Evolutionary conservation across 2,888 invertebrate species (phyloP), one percentile per base, ranked within the genome.

Genomic region (Drosophila gaucha): DNA sequence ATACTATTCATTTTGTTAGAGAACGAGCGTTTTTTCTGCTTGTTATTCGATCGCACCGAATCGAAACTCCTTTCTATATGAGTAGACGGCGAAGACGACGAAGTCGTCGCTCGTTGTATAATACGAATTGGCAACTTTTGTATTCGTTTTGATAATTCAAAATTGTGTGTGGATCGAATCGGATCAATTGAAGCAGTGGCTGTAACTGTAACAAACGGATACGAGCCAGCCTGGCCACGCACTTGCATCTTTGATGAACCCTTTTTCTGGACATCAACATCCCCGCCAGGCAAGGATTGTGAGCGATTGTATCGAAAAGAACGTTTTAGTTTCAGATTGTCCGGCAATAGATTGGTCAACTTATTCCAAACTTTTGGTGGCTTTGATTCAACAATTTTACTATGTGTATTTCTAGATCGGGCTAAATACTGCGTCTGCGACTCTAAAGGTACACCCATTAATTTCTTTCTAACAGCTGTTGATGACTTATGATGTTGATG

Each of bases 1-100:
- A 97, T 94, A 20, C 96, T 96, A 1, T 96, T 96, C 92, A 97
- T 95, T 0, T 97, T 97, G 0, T 96, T 95, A 0, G 96, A 96
- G 52, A 97, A 93, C 5, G 95, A 95, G 76, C 96, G 95, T 89
- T 96, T 96, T 89, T 96, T 96, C 90, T 56, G 65, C 33, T 67
- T 72, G 6, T 24, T 24, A 18, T 2, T 6, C 30, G n/a, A n/a
- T 10, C 31, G 9, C 20, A 18, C 28, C 28, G n/a, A 18, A 30
- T 18, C 18, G 18, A 10, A 10, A 30, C 4, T 49, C n/a, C n/a
- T n/a, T n/a, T n/a, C n/a, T n/a, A n/a, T n/a, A n/a, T n/a, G n/a
- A n/a, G n/a, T n/a, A n/a, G n/a, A n/a, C n/a, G n/a, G n/a, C n/a
- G n/a, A n/a, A n/a, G n/a, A n/a, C n/a, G n/a, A n/a, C n/a, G n/a